phyloP scores from a whole-genome alignment of 1,140 invertebrate species.

The Agrilus planipennis region DNA sequence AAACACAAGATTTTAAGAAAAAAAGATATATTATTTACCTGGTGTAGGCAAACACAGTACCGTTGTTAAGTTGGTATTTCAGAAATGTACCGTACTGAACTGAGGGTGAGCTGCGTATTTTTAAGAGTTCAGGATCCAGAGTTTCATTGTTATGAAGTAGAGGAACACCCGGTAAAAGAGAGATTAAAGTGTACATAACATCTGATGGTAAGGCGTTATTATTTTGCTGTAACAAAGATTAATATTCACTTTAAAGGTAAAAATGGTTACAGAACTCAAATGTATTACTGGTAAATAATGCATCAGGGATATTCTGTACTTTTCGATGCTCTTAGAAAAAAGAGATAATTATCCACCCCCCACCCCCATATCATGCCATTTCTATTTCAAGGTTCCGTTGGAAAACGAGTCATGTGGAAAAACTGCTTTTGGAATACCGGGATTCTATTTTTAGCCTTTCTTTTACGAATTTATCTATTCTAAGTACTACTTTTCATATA shows the following conservation, averaged over 20 bases:
- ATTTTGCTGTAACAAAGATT: constrained; percentile 12
- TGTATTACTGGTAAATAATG: not conserved
- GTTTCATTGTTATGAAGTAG: constrained; percentile 47
- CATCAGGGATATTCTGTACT: too few relatives aligned
- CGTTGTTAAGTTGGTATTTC: constrained; percentile 35
- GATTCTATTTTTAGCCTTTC: too few relatives aligned
- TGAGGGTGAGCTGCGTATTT: constrained; percentile 35
- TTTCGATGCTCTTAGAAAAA: too few relatives aligned
- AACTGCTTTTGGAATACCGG: too few relatives aligned
- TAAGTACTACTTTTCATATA: too few relatives aligned
- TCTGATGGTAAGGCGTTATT: constrained; percentile 26
- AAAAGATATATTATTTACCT: constrained; percentile 40
- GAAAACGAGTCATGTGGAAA: too few relatives aligned
- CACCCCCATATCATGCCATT: too few relatives aligned
- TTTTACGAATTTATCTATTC: too few relatives aligned
- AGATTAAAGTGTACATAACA: constrained; percentile 49
- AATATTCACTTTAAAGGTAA: not conserved
- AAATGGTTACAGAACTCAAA: not conserved
- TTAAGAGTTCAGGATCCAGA: constrained; percentile 32
- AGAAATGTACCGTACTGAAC: constrained; percentile 45
- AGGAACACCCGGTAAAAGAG: constrained; percentile 62
- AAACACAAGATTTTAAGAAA: too few relatives aligned
- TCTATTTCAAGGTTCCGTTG: too few relatives aligned
- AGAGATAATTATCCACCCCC: too few relatives aligned
- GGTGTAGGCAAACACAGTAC: constrained; percentile 46